Evolutionary conservation across 1,140 invertebrate genomes (phyloP), one percentile per base, ranked within the genome.

Genomic region (Solenopsis invicta): DNA sequence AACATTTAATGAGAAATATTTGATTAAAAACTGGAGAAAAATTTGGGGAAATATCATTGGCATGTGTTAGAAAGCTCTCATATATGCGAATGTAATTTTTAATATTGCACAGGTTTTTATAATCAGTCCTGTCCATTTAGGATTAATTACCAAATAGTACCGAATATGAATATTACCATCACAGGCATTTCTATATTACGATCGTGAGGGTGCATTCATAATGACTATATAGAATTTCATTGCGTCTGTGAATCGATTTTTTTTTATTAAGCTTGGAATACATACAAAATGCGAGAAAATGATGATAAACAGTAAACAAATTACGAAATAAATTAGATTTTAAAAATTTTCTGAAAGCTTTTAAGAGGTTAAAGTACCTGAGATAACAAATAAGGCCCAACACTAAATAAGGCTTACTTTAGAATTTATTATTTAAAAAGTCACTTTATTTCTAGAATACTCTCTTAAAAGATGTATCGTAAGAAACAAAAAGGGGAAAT

Each of bases 1-100:
- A 80, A 69, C 29, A 41, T 69, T 41, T 69, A 69, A 81, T 67
- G 24, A 41, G 10, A 69, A 24, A 41, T 21, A 41, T 34, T 69
- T 54, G 48, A 81, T 78, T 50, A 50, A 64, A 77, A 66, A 66
- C 18, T 78, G 29, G 45, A 45, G 18, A 64, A 74, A 54, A 62
- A 62, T 48, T 77, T 41, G 24, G 9, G 8, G 24, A 77, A 45
- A n/a, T 52, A 1, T 64, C 18, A 5, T 21, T 4, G 59, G 21
- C 6, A n/a, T 10, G 9, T 59, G 13, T 75, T 75, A 21, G 8
- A 41, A 64, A n/a, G 10, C 6, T 18, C 13, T 77, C 12, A 48
- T 77, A 45, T 41, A 64, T 64, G 29, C 5, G n/a, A 62, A 75
- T 59, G 4, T n/a, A 56, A 59, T 62, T 48, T 61, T 77, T 45